Evolutionary conservation across 2,888 invertebrate species (phyloP), one percentile per base, ranked within the genome.

Genomic region (Galerucella pusilla): DNA sequence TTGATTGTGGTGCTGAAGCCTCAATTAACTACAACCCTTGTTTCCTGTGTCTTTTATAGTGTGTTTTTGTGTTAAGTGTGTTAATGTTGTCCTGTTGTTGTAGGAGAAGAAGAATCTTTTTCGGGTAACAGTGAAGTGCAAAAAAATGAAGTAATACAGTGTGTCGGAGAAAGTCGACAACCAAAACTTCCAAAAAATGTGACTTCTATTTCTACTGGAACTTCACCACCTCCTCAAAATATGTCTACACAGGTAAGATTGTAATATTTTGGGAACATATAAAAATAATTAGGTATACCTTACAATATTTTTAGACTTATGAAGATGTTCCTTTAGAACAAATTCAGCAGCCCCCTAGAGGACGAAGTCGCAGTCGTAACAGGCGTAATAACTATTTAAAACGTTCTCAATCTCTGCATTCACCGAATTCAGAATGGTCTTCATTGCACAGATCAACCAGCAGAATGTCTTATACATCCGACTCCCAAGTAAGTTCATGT

Each of bases 191-290:
- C 72, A 42, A 81, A 69, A 64, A 80, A 76, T 71, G 78, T 81
- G 73, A 76, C 77, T 71, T 85, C 88, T 46, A 88, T 89, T 61
- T 94, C 94, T 74, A 94, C 93, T 67, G 95, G 94, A 75, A 96
- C 96, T 49, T 96, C 95, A 49, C 96, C 96, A 61, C 94, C 95
- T 49, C 96, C 96, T 2, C 96, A 96, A 87, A 94, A 90, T 85
- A 95, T 94, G 84, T 94, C 96, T 42, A 96, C 96, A 35, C 96
- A 96, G 87, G 90, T 90, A 83, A 74, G 69, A 42, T 42, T 42
- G 35, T 9, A 42, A 42, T 42, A 42, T 42, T 42, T 35, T 35
- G 6, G 49, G 11, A 12, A 3, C 6, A 49, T 10, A 49, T 4
- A 49, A 49, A 2, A 1, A 16, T 7, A 6, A 70, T 35, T 12